Base-by-base conservation (phyloP, 2,888 invertebrate genomes). In the Drosophila quinaria region DNA sequence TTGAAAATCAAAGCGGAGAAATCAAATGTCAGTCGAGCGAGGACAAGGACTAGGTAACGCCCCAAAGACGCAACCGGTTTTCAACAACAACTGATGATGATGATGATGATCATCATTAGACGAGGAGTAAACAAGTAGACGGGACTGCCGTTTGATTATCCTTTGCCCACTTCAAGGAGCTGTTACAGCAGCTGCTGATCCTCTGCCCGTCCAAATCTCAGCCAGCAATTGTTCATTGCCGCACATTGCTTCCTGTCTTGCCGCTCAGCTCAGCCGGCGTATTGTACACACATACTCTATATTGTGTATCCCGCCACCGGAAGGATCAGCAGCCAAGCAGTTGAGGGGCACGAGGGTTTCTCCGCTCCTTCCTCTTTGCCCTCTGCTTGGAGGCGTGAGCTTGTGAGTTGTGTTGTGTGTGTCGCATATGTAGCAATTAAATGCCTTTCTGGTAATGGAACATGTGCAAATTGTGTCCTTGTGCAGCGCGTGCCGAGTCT, bases 161-260 rank as follows among this genome's bases (percentile, higher is more conserved):
- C 81, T 73, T 82, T 22, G 87, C 75, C 88, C 89, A 89, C 88
- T 85, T 75, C 64, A 75, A 74, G 80, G 67, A 73, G 73, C 75
- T 65, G 78, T 44, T 29, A 8, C 71, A 66, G 82, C 85, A 80
- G 82, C 80, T 81, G 80, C 70, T 25, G 25, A 5, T 25, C 25
- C 13, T 6, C 13, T 11, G 65, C 72, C 69, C 46, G 52, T 54
- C 56, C 70, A 68, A 86, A 80, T 83, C 82, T 78, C 68, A 69
- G 78, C 74, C 62, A 77, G 55, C 82, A 87, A 86, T 87, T 86
- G 88, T 89, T 89, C 89, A 59, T 61, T 63, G 81, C 81, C 80
- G 89, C 92, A 92, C 91, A 92, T 92, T 91, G 92, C 91, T 91
- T 92, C 92, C 92, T 92, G 92, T 91, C 81, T 80, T 78, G 62